Evolutionary conservation across 2,797 vertebrate genomes (phyloP), one percentile per base, ranked within the genome.

Genomic region (Eurystomus glaucurus): DNA sequence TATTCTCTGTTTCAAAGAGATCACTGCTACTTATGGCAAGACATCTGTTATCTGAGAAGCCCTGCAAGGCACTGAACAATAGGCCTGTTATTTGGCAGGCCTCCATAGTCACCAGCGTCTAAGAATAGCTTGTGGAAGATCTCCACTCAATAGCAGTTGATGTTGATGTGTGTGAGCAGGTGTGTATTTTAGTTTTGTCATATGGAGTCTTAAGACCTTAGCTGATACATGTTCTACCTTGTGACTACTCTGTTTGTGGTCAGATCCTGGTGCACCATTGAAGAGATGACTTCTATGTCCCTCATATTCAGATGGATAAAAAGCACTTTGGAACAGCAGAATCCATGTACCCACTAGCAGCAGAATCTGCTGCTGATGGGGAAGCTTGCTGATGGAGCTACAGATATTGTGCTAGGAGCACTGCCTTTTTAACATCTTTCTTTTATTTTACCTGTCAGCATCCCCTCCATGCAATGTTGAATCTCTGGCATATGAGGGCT

Each of bases 21-120:
- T 92, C 0, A 0, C 88, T 82, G 79, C 64, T 84, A 79, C 91
- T 96, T 93, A 84, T 66, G 82, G 95, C 74, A 92, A 93, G 94
- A 93, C 94, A 95, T 95, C 90, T 97, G 94, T 96, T 96, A 86
- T 80, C 50, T 64, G 74, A 94, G 76, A 77, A 91, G 66, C 77
- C 91, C 95, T 94, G 74, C 64, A 91, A 94, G 88, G 90, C 79
- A 80, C 57, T 54, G 66, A 95, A 93, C 93, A 96, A 89, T 93
- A 93, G 82, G 48, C 11, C n/a, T 69, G 57, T 50, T 93, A 78
- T 91, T 93, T 96, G 94, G 84, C 90, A 95, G 74, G 52, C 70
- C 45, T 90, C 79, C 71, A 33, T 4, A 57, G 81, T 84, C 88
- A 75, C 68, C 74, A 68, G 45, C 22, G 25, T 83, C 85, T 84